Percentiles rank a stretch among this genome's conserved stretches.
These are phyloP conservation scores for Lerema accius DNA, from an alignment of 1,140 invertebrate species.

Conservation along the genomic window DNA sequence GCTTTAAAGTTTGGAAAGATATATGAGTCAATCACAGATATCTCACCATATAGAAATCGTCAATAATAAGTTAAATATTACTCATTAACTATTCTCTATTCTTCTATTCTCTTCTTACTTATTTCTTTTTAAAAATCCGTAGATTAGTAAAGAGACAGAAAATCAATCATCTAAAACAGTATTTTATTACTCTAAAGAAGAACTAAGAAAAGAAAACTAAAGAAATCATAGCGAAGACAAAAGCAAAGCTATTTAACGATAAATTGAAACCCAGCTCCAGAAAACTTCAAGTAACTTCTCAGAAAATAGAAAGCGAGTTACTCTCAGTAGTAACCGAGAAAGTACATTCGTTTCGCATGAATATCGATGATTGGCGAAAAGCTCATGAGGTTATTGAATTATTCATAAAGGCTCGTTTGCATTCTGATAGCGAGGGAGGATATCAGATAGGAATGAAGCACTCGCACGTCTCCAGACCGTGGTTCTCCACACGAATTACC, in stretches of 20 bases:
- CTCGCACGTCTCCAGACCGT: constrained; percentile 3
- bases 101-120: no score
- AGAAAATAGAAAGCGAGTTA: not conserved
- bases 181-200: no score
- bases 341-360: constrained; percentile 27
- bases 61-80: no score
- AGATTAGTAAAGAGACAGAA: no score
- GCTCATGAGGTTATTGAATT: constrained; percentile 29
- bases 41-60: no score
- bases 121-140: no score
- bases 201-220: not conserved
- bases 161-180: no score
- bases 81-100: no score
- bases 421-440: constrained; percentile 6
- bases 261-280: not conserved
- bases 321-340: constrained; percentile 10
- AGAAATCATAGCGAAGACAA: not conserved
- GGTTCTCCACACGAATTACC: not conserved
- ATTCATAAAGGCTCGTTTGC: constrained; percentile 27
- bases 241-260: not conserved
- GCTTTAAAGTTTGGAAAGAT: no score
- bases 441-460: constrained; percentile 5
- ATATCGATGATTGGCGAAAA: constrained; percentile 25
- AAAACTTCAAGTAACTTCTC: not conserved
- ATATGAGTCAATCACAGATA: no score